Base-by-base conservation (phyloP, 2,113 vertebrate genomes). In the Podiceps cristatus region DNA sequence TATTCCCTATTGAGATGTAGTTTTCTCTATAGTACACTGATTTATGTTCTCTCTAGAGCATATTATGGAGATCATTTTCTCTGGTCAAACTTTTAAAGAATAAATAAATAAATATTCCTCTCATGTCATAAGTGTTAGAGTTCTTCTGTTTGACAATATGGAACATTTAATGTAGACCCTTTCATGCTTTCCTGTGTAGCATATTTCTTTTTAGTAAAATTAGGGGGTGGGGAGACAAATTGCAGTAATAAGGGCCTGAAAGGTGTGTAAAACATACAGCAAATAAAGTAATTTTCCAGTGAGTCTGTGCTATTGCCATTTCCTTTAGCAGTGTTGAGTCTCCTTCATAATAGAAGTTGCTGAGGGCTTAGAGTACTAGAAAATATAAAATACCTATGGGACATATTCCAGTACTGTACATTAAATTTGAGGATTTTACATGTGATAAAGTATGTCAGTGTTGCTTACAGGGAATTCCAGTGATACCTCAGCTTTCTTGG, bases 401-500 rank as follows among this genome's bases (percentile, higher is more conserved):
- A 98, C 96, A 86, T 95, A 97, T 98, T 98, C 96, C 98, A 97
- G 97, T 89, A 97, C 98, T 98, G 98, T 97, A 98, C 98, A 99
- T 99, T 98, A 99, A 99, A 99, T 99, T 98, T 98, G 98, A 98
- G 98, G 98, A 99, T 99, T 99, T 98, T 98, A 98, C 97, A 97
- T 98, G 98, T 98, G 99, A 99, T 99, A 98, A 99, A 99, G 97
- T 98, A 98, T 97, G 98, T 98, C 98, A 98, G 98, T 98, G 98
- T 98, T 98, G 97, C 97, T 98, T 99, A 98, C 98, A 98, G 98
- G 98, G 98, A 98, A 99, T 99, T 99, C 98, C 91, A 98, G 98
- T 98, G 98, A 99, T 99, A 98, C 98, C 98, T 98, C 98, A 98
- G 98, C 98, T 98, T 98, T 98, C 98, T 98, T 98, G 98, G 98